Percentiles rank a stretch among this genome's conserved stretches.
phyloP scores from a whole-genome alignment of 2,113 vertebrate genomes.

The Rhodinocichla rosea region DNA sequence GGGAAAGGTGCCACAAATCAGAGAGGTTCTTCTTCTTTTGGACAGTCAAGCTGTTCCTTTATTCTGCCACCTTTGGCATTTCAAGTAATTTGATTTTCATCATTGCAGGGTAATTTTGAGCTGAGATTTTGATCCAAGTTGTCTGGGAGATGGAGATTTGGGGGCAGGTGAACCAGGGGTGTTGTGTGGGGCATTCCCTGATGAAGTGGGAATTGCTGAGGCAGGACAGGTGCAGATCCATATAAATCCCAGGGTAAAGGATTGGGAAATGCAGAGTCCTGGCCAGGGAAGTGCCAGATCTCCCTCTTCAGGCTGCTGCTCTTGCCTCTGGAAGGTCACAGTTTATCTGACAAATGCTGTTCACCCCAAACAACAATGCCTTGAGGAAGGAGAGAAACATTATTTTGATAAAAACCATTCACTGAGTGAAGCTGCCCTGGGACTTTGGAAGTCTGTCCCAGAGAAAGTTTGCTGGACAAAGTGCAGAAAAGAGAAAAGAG shows the following conservation, averaged over 20 bases:
- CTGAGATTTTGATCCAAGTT: background rate
- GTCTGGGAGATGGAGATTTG: background rate
- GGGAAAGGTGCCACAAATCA: background rate
- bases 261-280: background rate
- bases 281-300: background rate
- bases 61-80: too few relatives aligned
- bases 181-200: too few relatives aligned
- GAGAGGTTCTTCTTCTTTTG: too few relatives aligned
- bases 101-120: background rate
- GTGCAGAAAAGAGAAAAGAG: background rate
- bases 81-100: background rate
- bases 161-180: background rate
- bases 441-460: background rate
- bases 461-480: background rate
- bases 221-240: background rate
- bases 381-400: background rate
- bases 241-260: background rate
- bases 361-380: background rate
- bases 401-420: background rate
- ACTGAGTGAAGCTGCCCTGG: background rate
- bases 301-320: background rate
- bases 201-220: background rate
- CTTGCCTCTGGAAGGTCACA: background rate
- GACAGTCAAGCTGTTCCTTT: background rate
- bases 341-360: background rate